phyloP scores from a whole-genome alignment of 2,113 vertebrate genomes.

The Hassar affinis region DNA sequence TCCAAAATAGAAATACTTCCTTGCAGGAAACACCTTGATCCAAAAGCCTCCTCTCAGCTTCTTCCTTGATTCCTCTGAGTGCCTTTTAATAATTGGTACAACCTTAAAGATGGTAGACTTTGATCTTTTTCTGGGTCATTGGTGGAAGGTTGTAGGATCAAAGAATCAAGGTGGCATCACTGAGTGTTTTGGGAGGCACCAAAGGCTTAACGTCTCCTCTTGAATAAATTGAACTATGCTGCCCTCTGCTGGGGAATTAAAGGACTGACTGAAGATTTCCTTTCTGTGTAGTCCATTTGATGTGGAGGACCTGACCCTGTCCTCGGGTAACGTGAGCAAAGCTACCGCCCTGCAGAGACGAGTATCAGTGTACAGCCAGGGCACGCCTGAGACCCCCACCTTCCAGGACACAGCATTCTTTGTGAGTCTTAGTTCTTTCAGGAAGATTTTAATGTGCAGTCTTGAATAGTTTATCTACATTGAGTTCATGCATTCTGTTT shows the following conservation, averaged over 20 bases:
- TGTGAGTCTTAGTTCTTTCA: constrained; percentile 74
- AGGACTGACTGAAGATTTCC: background rate
- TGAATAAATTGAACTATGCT: constrained; percentile 20
- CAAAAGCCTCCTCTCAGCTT: background rate
- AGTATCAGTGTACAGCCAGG: constrained; percentile 95
- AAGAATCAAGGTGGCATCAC: background rate
- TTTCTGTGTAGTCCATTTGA: constrained; percentile 83
- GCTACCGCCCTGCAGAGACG: constrained; percentile 87
- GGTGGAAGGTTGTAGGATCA: background rate
- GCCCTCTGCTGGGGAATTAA: constrained; percentile 58
- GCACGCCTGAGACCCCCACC: constrained; percentile 91
- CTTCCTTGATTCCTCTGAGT: background rate
- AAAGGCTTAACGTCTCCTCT: background rate
- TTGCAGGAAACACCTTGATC: background rate
- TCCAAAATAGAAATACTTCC: no score
- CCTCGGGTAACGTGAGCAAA: constrained; percentile 85
- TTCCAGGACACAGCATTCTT: constrained; percentile 94
- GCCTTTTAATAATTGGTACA: background rate
- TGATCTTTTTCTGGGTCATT: background rate
- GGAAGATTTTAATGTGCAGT: background rate
- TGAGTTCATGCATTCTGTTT: background rate
- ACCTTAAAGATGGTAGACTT: background rate
- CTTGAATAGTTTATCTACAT: background rate
- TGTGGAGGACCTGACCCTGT: constrained; percentile 89
- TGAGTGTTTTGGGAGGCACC: background rate